phyloP scores from a whole-genome alignment of 2,888 invertebrate genomes.

The Ganaspis brasiliensis region DNA sequence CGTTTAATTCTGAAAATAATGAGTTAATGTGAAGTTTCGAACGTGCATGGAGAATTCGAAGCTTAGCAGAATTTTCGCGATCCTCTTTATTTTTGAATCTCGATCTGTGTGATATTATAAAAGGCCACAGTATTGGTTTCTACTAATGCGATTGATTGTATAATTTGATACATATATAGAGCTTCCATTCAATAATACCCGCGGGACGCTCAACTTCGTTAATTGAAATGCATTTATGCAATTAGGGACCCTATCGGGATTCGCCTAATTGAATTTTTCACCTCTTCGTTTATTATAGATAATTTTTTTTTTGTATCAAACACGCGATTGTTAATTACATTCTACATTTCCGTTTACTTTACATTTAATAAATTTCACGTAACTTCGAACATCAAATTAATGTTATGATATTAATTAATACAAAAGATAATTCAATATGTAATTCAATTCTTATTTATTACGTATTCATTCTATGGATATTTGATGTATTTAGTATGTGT shows the following conservation, averaged over 20 bases:
- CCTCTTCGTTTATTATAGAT: slow-evolving; percentile 20
- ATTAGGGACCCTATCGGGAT: slow-evolving; percentile 40
- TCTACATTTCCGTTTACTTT: neutral
- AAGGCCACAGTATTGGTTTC: slow-evolving; percentile 18
- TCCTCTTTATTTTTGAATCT: slow-evolving; percentile 20
- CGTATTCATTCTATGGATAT: too few species aligned
- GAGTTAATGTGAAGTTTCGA: too few species aligned
- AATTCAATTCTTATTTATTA: too few species aligned
- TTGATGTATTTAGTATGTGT: too few species aligned
- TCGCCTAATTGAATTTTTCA: slow-evolving; percentile 29
- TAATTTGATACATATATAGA: slow-evolving; percentile 31
- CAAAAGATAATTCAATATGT: too few species aligned
- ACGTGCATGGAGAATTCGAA: neutral
- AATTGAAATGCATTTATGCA: slow-evolving; percentile 41
- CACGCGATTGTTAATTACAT: slow-evolving; percentile 8
- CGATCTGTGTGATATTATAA: slow-evolving; percentile 35
- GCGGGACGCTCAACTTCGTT: slow-evolving; percentile 38
- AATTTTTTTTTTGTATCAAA: neutral
- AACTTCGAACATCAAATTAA: too few species aligned
- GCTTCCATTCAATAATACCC: slow-evolving; percentile 38
- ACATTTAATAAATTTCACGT: neutral
- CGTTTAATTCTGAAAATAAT: too few species aligned
- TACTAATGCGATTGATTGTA: slow-evolving; percentile 40
- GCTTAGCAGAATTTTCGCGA: neutral
- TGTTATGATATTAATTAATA: too few species aligned